Evolutionary conservation across 2,888 invertebrate genomes (phyloP).

Genomic region (Leucoma salicis): DNA sequence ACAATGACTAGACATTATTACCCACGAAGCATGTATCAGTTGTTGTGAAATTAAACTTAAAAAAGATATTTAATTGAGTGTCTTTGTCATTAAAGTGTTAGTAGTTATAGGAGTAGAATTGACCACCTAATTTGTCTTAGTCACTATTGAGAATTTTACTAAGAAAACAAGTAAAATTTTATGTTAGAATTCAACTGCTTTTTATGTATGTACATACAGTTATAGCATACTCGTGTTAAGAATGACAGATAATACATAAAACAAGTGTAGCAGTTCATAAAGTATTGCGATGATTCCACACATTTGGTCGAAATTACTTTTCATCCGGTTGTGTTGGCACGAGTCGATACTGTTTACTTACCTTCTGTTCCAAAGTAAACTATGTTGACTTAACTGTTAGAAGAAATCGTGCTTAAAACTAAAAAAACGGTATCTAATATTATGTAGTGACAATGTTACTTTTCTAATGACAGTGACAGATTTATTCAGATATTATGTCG

Average conservation of each 20-base stretch:
- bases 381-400: slow-evolving; percentile 62
- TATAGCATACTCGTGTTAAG: slow-evolving; percentile 23
- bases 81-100: too few species aligned
- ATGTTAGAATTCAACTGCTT: too few species aligned
- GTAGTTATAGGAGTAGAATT: too few species aligned
- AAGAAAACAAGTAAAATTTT: too few species aligned
- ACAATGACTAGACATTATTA: too few species aligned
- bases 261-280: slow-evolving; percentile 35
- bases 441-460: slow-evolving; percentile 58
- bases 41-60: too few species aligned
- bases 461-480: slow-evolving; percentile 57
- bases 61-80: too few species aligned
- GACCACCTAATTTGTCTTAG: too few species aligned
- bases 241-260: slow-evolving; percentile 24
- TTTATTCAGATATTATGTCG: slow-evolving; percentile 48
- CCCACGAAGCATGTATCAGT: too few species aligned
- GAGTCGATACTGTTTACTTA: slow-evolving; percentile 40
- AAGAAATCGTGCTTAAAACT: slow-evolving; percentile 58
- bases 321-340: slow-evolving; percentile 28
- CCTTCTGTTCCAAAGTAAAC: slow-evolving; percentile 38
- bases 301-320: slow-evolving; percentile 10
- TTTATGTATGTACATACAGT: slow-evolving; percentile 16
- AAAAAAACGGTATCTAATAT: slow-evolving; percentile 60
- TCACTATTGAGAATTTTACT: too few species aligned
- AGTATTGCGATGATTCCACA: slow-evolving; percentile 25